These are phyloP conservation scores for Agrochola litura DNA, from an alignment of 2,888 invertebrate genomes.

Conservation along the genomic window DNA sequence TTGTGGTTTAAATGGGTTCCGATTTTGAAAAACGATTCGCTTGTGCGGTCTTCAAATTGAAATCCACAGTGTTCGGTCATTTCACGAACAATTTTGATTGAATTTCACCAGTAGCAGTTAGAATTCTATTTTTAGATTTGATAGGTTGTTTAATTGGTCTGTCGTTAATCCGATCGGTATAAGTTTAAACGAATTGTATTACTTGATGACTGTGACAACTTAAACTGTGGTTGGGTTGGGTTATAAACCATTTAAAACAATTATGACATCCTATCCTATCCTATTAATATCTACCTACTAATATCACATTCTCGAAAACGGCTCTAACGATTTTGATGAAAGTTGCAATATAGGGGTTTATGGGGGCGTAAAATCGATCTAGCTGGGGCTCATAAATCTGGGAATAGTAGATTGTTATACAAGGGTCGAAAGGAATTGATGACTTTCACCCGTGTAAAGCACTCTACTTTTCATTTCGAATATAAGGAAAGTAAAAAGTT, in stretches of 20 bases:
- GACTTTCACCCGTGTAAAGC: too few species aligned
- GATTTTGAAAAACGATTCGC: constrained; percentile 83
- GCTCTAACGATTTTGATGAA: too few species aligned
- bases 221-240: neutral
- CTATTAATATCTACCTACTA: too few species aligned
- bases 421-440: too few species aligned
- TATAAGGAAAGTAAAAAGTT: too few species aligned
- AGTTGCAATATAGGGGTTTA: too few species aligned
- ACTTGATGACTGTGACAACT: constrained; percentile 6
- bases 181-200: constrained; percentile 5
- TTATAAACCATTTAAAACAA: neutral
- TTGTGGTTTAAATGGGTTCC: constrained; percentile 80
- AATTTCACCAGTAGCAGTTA: constrained; percentile 64
- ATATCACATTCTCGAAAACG: too few species aligned
- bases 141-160: constrained; percentile 35
- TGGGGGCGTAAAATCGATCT: too few species aligned
- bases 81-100: constrained; percentile 70
- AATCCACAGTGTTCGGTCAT: constrained; percentile 67
- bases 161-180: constrained; percentile 21
- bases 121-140: constrained; percentile 51
- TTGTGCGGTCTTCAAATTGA: constrained; percentile 69
- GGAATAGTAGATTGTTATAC: too few species aligned
- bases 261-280: too few species aligned
- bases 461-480: too few species aligned
- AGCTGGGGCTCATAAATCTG: too few species aligned